phyloP scores from a whole-genome alignment of 2,797 vertebrate species.

The Pelobates cultripes region DNA sequence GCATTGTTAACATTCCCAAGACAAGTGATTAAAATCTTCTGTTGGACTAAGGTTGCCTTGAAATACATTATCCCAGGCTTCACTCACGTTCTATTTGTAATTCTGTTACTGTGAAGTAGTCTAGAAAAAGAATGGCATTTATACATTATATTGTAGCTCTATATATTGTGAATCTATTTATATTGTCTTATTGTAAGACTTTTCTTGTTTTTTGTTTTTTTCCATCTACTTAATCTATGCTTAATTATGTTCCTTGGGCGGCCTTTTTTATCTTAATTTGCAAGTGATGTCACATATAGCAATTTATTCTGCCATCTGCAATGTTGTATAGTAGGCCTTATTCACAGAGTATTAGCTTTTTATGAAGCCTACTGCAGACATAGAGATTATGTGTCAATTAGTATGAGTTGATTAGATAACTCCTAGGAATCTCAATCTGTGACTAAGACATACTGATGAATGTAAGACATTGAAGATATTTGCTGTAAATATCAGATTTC shows the following conservation, averaged over 20 bases:
- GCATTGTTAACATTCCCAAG: constrained; percentile 18
- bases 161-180: not conserved
- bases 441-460: constrained; percentile 7
- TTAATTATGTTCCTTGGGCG: not conserved
- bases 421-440: not conserved
- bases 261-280: not conserved
- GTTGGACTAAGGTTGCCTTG: constrained; percentile 7
- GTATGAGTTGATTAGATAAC: constrained; percentile 8
- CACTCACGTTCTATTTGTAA: not conserved
- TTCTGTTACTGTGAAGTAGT: constrained; percentile 25
- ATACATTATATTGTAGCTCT: not conserved
- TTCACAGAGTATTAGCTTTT: not conserved
- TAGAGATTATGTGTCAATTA: constrained; percentile 19
- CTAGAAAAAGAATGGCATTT: constrained; percentile 1
- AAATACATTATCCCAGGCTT: constrained; percentile 7
- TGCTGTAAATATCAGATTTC: constrained; percentile 8
- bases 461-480: constrained; percentile 12
- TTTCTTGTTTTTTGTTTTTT: not conserved
- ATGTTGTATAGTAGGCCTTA: not conserved
- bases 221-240: not conserved
- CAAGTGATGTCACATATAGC: not conserved
- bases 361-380: not conserved
- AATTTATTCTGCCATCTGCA: not conserved
- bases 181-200: not conserved
- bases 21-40: constrained; percentile 18